phyloP scores from a whole-genome alignment of 2,113 vertebrate genomes.

The Antigone vipio region DNA sequence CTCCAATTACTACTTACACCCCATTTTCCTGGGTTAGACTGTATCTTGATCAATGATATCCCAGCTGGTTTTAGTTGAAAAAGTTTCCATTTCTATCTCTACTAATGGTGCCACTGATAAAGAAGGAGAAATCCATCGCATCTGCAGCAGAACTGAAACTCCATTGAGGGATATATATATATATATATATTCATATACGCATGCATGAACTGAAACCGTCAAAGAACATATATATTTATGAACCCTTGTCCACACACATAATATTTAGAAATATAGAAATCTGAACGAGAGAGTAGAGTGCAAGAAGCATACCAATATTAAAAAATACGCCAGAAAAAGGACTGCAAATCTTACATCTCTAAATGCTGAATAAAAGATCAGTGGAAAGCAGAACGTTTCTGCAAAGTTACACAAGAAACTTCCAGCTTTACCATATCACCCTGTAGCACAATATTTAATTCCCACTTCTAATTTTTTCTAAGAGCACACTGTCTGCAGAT shows the following conservation, averaged over 20 bases:
- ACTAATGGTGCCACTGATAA: slow-evolving; percentile 55
- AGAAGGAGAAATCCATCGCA: slow-evolving; percentile 13
- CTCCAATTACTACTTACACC: slow-evolving; percentile 49
- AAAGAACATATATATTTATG: slow-evolving; percentile 35
- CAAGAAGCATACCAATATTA: neutral
- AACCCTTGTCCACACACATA: neutral
- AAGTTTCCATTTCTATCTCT: slow-evolving; percentile 61
- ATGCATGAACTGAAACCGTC: neutral
- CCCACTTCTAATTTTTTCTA: neutral
- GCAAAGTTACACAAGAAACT: neutral
- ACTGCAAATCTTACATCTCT: neutral
- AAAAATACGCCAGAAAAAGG: neutral
- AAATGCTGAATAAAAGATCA: neutral
- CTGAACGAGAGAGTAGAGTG: neutral
- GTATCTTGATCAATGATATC: slow-evolving; percentile 49
- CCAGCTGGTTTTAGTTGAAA: slow-evolving; percentile 61
- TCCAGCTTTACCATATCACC: neutral
- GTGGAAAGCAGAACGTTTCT: neutral
- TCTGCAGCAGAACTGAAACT: slow-evolving; percentile 18
- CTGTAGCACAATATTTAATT: neutral
- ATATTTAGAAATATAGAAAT: neutral
- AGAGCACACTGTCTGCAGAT: neutral
- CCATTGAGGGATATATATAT: neutral
- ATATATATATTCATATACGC: neutral
- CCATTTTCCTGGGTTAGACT: neutral